These are phyloP conservation scores for Plagodis dolabraria DNA, from an alignment of 2,888 invertebrate species.

Conservation along the genomic window DNA sequence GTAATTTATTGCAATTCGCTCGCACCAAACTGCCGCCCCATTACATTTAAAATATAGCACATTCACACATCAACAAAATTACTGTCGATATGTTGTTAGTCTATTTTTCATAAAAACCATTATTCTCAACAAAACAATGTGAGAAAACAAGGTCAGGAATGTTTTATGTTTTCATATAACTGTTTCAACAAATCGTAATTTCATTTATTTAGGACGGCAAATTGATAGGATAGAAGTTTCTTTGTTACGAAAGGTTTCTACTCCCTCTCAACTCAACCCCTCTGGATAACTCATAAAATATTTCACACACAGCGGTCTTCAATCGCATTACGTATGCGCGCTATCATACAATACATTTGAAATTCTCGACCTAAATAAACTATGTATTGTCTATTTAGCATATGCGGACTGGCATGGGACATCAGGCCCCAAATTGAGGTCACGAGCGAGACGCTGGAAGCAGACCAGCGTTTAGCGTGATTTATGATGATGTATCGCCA, in stretches of 20 bases:
- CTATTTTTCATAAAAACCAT: conserved; percentile 27
- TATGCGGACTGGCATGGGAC: conserved; percentile 47
- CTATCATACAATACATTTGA: conserved; percentile 40
- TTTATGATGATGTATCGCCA: conserved; percentile 72
- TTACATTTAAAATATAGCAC: conserved; percentile 76
- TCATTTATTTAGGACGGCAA: conserved; percentile 35
- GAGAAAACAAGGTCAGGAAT: conserved; percentile 6
- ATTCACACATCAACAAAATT: conserved; percentile 60
- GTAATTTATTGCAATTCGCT: conserved; percentile 72
- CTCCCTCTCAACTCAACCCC: conserved; percentile 27
- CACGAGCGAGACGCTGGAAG: conserved; percentile 52
- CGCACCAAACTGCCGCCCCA: conserved; percentile 61
- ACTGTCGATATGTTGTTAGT: conserved; percentile 44
- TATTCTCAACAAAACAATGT: conserved; percentile 8
- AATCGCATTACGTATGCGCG: conserved; percentile 39
- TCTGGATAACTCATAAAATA: conserved; percentile 37
- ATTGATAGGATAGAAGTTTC: conserved; percentile 33
- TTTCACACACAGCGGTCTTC: conserved; percentile 35
- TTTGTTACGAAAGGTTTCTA: conserved; percentile 34
- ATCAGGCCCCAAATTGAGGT: conserved; percentile 52
- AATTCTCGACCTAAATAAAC: conserved; percentile 51
- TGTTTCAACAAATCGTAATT: conserved; percentile 20
- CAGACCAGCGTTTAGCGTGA: conserved; percentile 61
- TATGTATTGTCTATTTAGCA: conserved; percentile 53
- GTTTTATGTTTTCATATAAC: conserved; percentile 7